Conservation (phyloP, 2,113 vertebrate genomes). For the Neomonachus schauinslandi region DNA sequence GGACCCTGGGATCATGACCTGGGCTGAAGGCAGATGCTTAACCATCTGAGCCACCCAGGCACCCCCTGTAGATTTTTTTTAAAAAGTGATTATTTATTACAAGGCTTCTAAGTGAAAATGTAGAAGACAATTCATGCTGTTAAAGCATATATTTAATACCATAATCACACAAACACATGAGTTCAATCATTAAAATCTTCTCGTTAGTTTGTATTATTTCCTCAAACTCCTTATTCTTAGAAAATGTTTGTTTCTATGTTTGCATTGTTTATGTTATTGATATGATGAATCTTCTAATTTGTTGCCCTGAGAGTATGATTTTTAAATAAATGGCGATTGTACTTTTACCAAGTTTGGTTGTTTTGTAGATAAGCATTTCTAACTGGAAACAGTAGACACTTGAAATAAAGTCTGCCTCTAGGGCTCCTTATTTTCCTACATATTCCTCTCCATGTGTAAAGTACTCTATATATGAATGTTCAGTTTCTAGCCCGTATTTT, state of each 20-base stretch:
- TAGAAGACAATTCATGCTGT: not conserved
- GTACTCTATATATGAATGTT: not conserved
- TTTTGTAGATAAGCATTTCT: not conserved
- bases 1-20: no score
- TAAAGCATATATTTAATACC: not conserved
- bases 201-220: not conserved
- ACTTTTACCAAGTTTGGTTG: not conserved
- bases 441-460: not conserved
- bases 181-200: not conserved
- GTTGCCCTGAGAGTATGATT: fast-evolving
- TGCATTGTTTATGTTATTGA: not conserved
- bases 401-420: not conserved
- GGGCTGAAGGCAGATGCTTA: no score
- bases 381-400: not conserved
- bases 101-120: not conserved
- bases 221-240: not conserved
- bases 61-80: not conserved
- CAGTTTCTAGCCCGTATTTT: not conserved
- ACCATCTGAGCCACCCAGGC: no score
- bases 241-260: not conserved
- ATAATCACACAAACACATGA: not conserved
- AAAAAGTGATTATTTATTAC: not conserved
- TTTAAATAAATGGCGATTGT: not conserved
- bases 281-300: not conserved
- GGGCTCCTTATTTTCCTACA: not conserved